Conservation (phyloP, 92 coral and sea anemone species). For the Metridium senile region DNA sequence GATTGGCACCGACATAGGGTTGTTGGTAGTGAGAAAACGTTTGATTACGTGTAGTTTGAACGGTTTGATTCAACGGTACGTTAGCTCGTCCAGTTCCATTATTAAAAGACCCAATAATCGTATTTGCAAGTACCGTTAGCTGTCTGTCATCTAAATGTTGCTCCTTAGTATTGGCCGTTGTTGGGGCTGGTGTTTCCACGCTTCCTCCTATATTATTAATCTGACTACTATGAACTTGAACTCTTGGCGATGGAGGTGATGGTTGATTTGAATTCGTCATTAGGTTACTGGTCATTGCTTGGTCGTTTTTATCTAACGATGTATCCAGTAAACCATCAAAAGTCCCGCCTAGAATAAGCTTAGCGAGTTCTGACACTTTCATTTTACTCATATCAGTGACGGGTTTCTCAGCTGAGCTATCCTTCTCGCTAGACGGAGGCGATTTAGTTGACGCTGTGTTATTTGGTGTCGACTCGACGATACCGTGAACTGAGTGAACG, state of each 20-base stretch:
- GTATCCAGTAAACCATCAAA: slow-evolving; percentile 15
- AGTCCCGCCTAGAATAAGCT: slow-evolving; percentile 9
- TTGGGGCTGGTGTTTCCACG: neutral
- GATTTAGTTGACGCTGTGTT: neutral
- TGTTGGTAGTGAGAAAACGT: neutral
- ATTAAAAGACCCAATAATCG: slow-evolving; percentile 12
- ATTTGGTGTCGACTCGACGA: neutral
- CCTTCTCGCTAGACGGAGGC: neutral
- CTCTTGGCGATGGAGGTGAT: no score
- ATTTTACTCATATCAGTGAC: slow-evolving; percentile 8
- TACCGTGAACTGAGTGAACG: slow-evolving; percentile 31
- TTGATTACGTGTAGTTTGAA: neutral
- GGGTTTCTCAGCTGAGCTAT: neutral
- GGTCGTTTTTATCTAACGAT: neutral
- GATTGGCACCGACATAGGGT: neutral
- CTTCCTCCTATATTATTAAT: neutral
- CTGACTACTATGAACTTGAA: neutral
- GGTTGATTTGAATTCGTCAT: neutral
- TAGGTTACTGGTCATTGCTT: neutral
- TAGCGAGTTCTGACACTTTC: slow-evolving; percentile 21
- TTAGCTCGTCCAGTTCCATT: neutral
- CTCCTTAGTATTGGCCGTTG: neutral
- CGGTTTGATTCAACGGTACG: neutral
- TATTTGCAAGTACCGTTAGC: neutral
- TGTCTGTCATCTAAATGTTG: neutral